Evolutionary conservation across 2,113 vertebrate genomes (phyloP).

Genomic region (Oncorhynchus tshawytscha): DNA sequence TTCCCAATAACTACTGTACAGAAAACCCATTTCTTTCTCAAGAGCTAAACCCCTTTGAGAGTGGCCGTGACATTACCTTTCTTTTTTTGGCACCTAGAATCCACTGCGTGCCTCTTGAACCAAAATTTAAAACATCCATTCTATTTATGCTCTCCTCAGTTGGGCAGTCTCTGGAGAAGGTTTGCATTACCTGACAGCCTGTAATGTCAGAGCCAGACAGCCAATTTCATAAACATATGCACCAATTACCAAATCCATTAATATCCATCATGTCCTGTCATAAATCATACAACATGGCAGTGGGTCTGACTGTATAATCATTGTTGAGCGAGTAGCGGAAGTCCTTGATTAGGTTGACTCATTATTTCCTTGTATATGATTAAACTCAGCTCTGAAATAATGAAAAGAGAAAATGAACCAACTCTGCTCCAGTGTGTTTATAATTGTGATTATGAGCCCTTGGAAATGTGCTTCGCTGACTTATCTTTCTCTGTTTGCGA

Average conservation of each 20-base stretch:
- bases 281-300: slow-evolving; percentile 72
- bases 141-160: slow-evolving; percentile 1
- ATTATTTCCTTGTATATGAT: slow-evolving; percentile 71
- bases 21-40: background rate
- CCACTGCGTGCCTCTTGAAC: slow-evolving; percentile 7
- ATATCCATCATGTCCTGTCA: slow-evolving; percentile 75
- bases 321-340: slow-evolving; percentile 71
- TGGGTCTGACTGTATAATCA: slow-evolving; percentile 70
- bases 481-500: background rate
- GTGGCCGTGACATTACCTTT: background rate
- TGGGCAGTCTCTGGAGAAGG: slow-evolving; percentile 31
- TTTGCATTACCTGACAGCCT: slow-evolving; percentile 53
- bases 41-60: background rate
- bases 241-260: slow-evolving; percentile 78
- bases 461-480: slow-evolving; percentile 16
- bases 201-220: slow-evolving; percentile 58
- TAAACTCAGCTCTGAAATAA: slow-evolving; percentile 72
- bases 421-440: slow-evolving; percentile 56
- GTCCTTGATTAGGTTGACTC: slow-evolving; percentile 74
- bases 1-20: background rate
- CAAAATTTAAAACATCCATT: slow-evolving; percentile 4
- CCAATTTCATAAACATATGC: slow-evolving; percentile 73
- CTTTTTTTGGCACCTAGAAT: background rate
- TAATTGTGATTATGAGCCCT: slow-evolving; percentile 65
- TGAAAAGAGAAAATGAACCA: slow-evolving; percentile 65